Evolutionary conservation across 2,113 vertebrate genomes (phyloP).

Genomic region (Mormyrus lacerda): DNA sequence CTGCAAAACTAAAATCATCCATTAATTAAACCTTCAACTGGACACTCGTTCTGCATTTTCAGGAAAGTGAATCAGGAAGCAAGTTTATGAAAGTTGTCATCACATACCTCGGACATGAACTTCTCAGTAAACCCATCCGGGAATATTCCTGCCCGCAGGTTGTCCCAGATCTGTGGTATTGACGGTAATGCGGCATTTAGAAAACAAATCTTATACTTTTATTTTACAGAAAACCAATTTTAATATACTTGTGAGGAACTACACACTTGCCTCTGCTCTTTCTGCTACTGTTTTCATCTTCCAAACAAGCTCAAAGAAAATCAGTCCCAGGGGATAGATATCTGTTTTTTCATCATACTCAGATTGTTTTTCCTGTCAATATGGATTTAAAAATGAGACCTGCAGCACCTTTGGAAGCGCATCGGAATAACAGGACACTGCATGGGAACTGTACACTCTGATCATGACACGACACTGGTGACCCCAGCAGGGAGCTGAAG

Average conservation of each 20-base stretch:
- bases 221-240: not conserved
- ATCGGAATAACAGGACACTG: not conserved
- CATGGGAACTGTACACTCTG: not conserved
- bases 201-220: not conserved
- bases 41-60: not conserved
- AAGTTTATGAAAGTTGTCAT: not conserved
- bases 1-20: not conserved
- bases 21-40: not conserved
- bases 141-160: slow-evolving; percentile 3
- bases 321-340: slow-evolving; percentile 64
- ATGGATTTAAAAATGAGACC: not conserved
- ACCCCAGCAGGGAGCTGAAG: not conserved
- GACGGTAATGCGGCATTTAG: not conserved
- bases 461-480: not conserved
- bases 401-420: not conserved
- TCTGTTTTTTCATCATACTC: slow-evolving; percentile 61
- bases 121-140: slow-evolving; percentile 14
- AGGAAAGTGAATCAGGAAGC: not conserved
- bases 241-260: not conserved
- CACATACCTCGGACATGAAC: slow-evolving; percentile 16
- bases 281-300: slow-evolving; percentile 20
- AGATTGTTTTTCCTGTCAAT: slow-evolving; percentile 1
- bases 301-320: slow-evolving; percentile 59
- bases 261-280: not conserved
- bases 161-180: slow-evolving; percentile 15